A percentile compares a stretch with the other conserved stretches of the same genome.
phyloP scores from a whole-genome alignment of 2,797 vertebrate species.

The Aselliscus stoliczkanus region DNA sequence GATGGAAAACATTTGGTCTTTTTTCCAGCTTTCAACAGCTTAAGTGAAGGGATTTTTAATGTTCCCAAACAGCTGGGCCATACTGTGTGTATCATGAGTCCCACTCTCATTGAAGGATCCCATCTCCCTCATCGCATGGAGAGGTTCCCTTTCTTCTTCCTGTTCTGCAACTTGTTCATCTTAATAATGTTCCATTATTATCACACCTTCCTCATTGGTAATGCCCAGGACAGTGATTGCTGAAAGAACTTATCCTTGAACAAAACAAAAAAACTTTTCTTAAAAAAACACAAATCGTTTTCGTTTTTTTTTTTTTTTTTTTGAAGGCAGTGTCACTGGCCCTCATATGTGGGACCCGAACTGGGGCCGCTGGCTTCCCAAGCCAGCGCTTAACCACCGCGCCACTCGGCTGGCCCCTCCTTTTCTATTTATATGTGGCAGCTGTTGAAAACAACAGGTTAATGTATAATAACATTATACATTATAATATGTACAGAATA shows the following conservation, averaged over 20 bases:
- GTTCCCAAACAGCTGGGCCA: slow-evolving; percentile 72
- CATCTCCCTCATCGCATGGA: not conserved
- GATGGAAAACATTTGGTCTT: slow-evolving; percentile 81
- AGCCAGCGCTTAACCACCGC: too few relatives aligned
- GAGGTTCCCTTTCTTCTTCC: not conserved
- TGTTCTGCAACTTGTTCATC: not conserved
- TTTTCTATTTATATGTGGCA: not conserved
- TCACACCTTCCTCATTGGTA: not conserved
- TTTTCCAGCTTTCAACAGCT: slow-evolving; percentile 78
- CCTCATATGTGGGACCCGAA: too few relatives aligned
- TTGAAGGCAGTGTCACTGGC: too few relatives aligned
- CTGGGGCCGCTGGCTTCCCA: too few relatives aligned
- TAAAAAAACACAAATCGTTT: not conserved
- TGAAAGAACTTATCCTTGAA: not conserved
- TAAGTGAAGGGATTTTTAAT: slow-evolving; percentile 70
- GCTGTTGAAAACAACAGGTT: not conserved
- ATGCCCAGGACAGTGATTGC: not conserved
- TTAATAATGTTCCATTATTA: not conserved
- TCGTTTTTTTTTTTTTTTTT: too few relatives aligned
- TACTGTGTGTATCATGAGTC: slow-evolving; percentile 40
- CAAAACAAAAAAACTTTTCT: not conserved
- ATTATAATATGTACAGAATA: not conserved
- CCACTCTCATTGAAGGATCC: slow-evolving; percentile 33
- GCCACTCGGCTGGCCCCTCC: too few relatives aligned
- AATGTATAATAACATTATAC: not conserved